Conservation (phyloP, 2,113 vertebrate genomes). For the Machaerirhynchus nigripectus region DNA sequence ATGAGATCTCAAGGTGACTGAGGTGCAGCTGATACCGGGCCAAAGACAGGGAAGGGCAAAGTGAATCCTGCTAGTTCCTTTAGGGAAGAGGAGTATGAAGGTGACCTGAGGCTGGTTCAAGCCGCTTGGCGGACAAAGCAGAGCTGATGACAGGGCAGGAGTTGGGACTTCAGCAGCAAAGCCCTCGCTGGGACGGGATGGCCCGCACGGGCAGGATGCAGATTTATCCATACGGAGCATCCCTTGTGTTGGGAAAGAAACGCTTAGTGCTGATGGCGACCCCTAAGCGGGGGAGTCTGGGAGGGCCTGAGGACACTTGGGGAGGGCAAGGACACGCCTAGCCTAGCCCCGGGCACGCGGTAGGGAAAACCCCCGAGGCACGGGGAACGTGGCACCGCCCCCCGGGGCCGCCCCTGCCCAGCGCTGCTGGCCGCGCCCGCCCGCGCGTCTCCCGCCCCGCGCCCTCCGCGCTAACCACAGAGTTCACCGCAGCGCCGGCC, state of each 20-base stretch:
- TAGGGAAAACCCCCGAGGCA: fast-evolving
- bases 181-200: not conserved
- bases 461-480: not conserved
- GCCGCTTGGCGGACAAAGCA: fast-evolving
- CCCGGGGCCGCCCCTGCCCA: no score
- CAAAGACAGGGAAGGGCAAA: not conserved
- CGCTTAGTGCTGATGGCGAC: fast-evolving
- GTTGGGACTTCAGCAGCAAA: not conserved
- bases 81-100: not conserved
- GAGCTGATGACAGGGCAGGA: not conserved
- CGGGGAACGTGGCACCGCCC: fast-evolving
- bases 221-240: fast-evolving
- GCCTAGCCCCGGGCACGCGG: no score
- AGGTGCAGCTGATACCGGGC: fast-evolving
- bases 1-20: not conserved
- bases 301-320: not conserved
- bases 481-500: not conserved
- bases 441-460: fast-evolving
- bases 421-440: not conserved
- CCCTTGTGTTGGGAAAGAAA: not conserved
- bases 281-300: not conserved
- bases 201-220: not conserved
- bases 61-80: fast-evolving
- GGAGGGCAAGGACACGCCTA: no score
- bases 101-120: not conserved